A percentile compares a stretch with the other conserved stretches of the same genome.
These are phyloP conservation scores for Lordiphosa clarofinis DNA, from an alignment of 1,140 invertebrate genomes.

Conservation along the genomic window DNA sequence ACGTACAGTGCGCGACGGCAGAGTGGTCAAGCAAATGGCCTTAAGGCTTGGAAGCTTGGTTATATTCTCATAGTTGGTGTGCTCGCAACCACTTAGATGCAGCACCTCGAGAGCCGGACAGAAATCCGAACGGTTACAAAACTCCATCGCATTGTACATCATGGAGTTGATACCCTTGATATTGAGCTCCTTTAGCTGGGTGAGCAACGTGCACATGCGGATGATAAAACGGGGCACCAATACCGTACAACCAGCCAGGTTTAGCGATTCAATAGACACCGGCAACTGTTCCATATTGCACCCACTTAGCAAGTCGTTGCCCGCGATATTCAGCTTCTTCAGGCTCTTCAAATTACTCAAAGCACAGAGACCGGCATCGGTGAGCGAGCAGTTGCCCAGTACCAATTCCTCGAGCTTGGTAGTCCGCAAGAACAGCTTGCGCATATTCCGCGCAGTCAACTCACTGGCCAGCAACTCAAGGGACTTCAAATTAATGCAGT, in stretches of 20 bases:
- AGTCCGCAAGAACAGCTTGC: conserved; percentile 26
- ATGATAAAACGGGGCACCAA: background rate
- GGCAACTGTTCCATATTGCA: conserved; percentile 12
- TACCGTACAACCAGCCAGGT: conserved; percentile 5
- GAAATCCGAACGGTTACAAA: background rate
- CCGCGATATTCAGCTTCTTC: conserved; percentile 25
- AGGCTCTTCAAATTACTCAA: conserved; percentile 18
- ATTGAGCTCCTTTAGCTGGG: conserved; percentile 22
- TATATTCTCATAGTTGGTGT: conserved; percentile 16
- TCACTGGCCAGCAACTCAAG: conserved; percentile 9
- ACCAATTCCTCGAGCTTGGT: conserved; percentile 13
- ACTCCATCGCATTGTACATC: background rate
- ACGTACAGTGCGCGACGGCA: background rate
- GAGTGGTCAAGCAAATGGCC: background rate
- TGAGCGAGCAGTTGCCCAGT: conserved; percentile 10
- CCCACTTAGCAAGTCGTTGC: conserved; percentile 22
- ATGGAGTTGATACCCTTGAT: background rate
- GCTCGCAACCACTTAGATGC: background rate
- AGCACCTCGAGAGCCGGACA: conserved; percentile 22
- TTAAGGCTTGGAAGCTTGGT: conserved; percentile 40
- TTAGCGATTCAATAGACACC: conserved; percentile 14
- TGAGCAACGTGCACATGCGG: background rate
- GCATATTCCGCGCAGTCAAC: conserved; percentile 5
- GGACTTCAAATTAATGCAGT: conserved; percentile 33
- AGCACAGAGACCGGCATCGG: background rate